phyloP scores from a whole-genome alignment of 53 echinoderm and acorn worm species.

The Astropecten irregularis region DNA sequence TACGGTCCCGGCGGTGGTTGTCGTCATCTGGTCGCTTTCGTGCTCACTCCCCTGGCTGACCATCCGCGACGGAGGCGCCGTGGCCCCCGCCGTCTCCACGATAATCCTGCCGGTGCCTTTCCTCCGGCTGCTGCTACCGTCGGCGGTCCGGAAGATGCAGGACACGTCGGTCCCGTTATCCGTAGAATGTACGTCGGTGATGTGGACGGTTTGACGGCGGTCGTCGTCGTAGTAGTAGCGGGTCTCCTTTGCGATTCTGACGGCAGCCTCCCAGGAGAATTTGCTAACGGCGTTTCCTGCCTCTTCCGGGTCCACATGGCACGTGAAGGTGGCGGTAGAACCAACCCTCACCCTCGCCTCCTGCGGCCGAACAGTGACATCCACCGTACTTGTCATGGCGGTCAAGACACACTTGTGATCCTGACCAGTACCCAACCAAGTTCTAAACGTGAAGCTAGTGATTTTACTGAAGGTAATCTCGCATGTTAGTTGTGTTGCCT shows the following conservation, averaged over 20 bases:
- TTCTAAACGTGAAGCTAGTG: no score
- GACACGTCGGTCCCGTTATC: constrained; percentile 67
- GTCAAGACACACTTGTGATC: not conserved
- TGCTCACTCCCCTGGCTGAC: no score
- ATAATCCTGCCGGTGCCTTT: constrained; percentile 39
- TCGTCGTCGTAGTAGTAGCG: constrained; percentile 36
- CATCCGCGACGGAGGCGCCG: no score
- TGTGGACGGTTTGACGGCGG: constrained; percentile 23
- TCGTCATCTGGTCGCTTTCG: not conserved
- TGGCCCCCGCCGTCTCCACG: constrained; percentile 20
- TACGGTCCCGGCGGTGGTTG: not conserved
- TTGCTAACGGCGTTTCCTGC: not conserved
- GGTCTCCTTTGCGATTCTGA: constrained; percentile 39
- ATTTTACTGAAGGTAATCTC: no score
- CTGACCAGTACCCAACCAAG: no score
- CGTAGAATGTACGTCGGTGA: constrained; percentile 41
- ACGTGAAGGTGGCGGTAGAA: constrained; percentile 9
- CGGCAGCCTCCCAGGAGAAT: constrained; percentile 55
- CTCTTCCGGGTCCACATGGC: not conserved
- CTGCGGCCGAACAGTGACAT: not conserved
- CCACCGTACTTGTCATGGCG: no score
- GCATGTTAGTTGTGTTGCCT: no score
- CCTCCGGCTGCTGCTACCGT: constrained; percentile 28
- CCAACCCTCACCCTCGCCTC: not conserved
- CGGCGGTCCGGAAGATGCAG: constrained; percentile 44